Base-by-base conservation (phyloP, 2,888 invertebrate species). In the Drosophila tanythrix region DNA sequence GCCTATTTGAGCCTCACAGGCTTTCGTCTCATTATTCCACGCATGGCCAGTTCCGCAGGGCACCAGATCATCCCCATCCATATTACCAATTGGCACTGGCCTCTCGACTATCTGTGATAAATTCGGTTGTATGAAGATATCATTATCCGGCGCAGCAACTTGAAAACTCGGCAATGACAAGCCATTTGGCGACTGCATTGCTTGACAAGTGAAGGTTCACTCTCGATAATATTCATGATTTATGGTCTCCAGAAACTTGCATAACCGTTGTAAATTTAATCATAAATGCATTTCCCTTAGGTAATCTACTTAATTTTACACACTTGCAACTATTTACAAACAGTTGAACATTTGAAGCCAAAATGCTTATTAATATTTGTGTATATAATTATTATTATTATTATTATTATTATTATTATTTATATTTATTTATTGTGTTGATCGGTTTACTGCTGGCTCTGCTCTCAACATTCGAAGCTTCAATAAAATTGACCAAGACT, bases 31-130 rank as follows among this genome's bases (percentile, higher is more conserved):
- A 2, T 5, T 25, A 8, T 15, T 61, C 72, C 73, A 79, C 0
- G 21, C 5, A 11, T 48, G 55, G 0, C 65, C 76, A 0, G 36
- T 18, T 0, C 13, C 57, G 36, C 78, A 79, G 1, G 38, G 21
- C 0, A 25, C 10, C n/a, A 51, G 7, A 0, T 18, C 40, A 6
- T 11, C n/a, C 3, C 5, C 10, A 3, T 35, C 43, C 25, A 27
- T 15, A 13, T 27, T 18, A 2, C 48, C 18, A 7, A 15, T 29
- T 8, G 48, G 3, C 0, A 1, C n/a, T 27, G 25, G 8, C 36
- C n/a, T 33, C 11, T 38, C 8, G 2, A 1, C 2, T 0, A 5
- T 7, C 36, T 15, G 1, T 31, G 48, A 8, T 2, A 13, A 8
- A 8, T 10, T n/a, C 6, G 15, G 21, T n/a, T 52, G 46, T 13